These are phyloP conservation scores for Anguilla megastoma DNA, from an alignment of 2,797 vertebrate genomes.

Conservation along the genomic window DNA sequence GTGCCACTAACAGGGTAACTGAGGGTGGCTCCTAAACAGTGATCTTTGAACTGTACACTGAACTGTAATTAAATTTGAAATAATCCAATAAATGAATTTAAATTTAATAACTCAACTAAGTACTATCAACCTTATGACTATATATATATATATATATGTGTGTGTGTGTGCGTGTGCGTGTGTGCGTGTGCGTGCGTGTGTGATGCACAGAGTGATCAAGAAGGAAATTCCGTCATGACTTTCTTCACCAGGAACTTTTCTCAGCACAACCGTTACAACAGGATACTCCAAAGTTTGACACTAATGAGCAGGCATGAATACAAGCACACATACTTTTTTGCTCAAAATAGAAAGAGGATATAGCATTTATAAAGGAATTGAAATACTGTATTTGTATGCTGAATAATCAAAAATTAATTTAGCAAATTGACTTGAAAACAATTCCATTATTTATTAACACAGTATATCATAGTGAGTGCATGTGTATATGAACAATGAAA, in stretches of 20 bases:
- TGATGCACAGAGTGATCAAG: background rate
- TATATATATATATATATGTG: too few relatives aligned
- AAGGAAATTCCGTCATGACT: background rate
- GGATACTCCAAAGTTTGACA: background rate
- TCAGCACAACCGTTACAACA: background rate
- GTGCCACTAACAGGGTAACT: too few relatives aligned
- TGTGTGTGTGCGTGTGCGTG: too few relatives aligned
- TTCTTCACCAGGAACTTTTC: background rate
- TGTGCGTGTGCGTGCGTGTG: background rate
- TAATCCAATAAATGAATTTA: too few relatives aligned
- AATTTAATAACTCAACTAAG: too few relatives aligned
- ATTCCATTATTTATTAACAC: background rate
- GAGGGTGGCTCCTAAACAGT: too few relatives aligned
- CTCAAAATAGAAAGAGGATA: background rate
- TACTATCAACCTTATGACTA: too few relatives aligned
- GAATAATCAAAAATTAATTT: background rate
- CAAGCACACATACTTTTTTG: background rate
- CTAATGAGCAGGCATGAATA: background rate
- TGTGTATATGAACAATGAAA: background rate
- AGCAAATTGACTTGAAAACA: background rate
- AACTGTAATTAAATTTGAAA: too few relatives aligned
- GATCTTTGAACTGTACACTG: too few relatives aligned
- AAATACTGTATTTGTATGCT: background rate
- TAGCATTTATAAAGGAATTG: background rate
- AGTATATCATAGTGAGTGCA: background rate